Percentiles rank a stretch among this genome's conserved stretches.
These are phyloP conservation scores for Chaenogobius annularis DNA, from an alignment of 2,113 vertebrate genomes.

Conservation along the genomic window DNA sequence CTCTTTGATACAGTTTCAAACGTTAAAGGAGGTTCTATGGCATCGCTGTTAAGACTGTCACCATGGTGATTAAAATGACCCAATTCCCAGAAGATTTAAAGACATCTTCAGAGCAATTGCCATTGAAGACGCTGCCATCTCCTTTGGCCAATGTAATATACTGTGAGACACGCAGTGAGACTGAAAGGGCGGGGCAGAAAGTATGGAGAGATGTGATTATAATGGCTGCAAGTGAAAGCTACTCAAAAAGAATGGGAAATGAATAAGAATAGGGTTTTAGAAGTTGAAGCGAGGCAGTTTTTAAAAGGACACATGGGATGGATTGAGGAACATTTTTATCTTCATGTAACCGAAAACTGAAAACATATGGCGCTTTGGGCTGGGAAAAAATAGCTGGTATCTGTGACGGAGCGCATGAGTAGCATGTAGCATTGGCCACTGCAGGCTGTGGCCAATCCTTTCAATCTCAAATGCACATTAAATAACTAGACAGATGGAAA, in stretches of 20 bases:
- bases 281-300: neutral
- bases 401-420: too few species aligned
- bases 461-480: too few species aligned
- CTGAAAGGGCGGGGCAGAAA: slow-evolving; percentile 10
- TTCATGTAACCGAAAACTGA: too few species aligned
- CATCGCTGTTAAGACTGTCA: slow-evolving; percentile 46
- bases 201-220: slow-evolving; percentile 20
- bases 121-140: slow-evolving; percentile 28
- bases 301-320: neutral
- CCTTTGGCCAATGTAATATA: slow-evolving; percentile 6
- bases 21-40: slow-evolving; percentile 25
- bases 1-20: slow-evolving; percentile 41
- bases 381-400: too few species aligned
- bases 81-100: slow-evolving; percentile 40
- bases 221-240: neutral
- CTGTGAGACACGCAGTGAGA: slow-evolving; percentile 15
- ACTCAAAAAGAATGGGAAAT: slow-evolving; percentile 3
- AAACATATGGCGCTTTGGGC: too few species aligned
- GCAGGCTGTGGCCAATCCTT: too few species aligned
- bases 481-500: too few species aligned
- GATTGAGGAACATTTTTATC: too few species aligned
- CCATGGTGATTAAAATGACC: slow-evolving; percentile 36
- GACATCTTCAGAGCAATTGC: slow-evolving; percentile 32
- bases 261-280: neutral
- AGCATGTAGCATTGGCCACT: too few species aligned